phyloP scores from a whole-genome alignment of 2,888 invertebrate genomes.

The Eustalomyia histrio region DNA sequence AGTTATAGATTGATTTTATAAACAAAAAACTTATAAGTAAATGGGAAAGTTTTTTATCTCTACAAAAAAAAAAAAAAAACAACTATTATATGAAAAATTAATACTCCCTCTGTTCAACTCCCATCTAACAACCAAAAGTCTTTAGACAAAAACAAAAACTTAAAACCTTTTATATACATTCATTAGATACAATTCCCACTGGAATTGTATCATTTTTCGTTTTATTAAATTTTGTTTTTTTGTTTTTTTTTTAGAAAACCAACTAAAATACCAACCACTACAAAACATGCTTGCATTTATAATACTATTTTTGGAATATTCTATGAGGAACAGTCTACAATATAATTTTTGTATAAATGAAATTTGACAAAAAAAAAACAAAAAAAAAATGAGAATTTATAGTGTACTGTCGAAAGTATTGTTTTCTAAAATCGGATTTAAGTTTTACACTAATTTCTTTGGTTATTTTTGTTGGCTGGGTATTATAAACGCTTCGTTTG shows the following conservation, averaged over 20 bases:
- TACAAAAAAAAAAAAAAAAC: neutral
- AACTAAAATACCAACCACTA: slow-evolving; percentile 34
- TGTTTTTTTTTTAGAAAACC: slow-evolving; percentile 19
- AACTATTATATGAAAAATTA: neutral
- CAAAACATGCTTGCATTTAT: slow-evolving; percentile 43
- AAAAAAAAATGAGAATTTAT: slow-evolving; percentile 4
- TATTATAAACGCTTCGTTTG: slow-evolving; percentile 76
- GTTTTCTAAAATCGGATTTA: slow-evolving; percentile 77
- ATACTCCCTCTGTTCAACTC: neutral
- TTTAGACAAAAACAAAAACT: neutral
- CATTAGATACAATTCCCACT: slow-evolving; percentile 50
- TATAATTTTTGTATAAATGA: neutral
- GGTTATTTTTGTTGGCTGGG: slow-evolving; percentile 71
- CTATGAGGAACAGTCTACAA: slow-evolving; percentile 30
- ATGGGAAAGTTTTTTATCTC: slow-evolving; percentile 1
- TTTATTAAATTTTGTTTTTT: neutral
- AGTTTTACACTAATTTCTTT: slow-evolving; percentile 79
- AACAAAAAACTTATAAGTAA: slow-evolving; percentile 7
- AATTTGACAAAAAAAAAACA: slow-evolving; percentile 14
- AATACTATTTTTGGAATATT: slow-evolving; percentile 41
- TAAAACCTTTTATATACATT: slow-evolving; percentile 10
- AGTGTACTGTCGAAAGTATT: slow-evolving; percentile 65
- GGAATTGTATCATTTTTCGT: slow-evolving; percentile 54
- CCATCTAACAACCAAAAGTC: neutral
- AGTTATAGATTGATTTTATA: slow-evolving; percentile 58